These are phyloP conservation scores for Shargacucullia verbasci DNA, from an alignment of 2,888 invertebrate species.

Conservation along the genomic window DNA sequence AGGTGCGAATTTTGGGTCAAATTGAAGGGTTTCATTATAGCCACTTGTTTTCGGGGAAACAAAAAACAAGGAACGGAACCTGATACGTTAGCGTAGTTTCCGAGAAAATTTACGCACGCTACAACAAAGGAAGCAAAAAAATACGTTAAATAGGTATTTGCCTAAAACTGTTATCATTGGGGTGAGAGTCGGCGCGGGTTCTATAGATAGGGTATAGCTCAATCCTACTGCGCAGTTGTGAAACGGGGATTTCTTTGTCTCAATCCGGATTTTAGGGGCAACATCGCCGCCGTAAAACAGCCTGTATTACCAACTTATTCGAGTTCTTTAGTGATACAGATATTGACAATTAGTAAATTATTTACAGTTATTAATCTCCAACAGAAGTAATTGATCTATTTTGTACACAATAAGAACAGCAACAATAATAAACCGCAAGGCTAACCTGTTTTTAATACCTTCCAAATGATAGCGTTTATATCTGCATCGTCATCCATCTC, in stretches of 20 bases:
- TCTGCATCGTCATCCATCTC: constrained; percentile 64
- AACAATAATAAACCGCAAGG: constrained; percentile 17
- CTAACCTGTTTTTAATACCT: constrained; percentile 63
- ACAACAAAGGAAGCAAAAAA: constrained; percentile 26
- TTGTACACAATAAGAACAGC: constrained; percentile 17
- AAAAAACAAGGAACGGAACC: constrained; percentile 17
- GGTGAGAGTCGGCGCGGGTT: constrained; percentile 31
- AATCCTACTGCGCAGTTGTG: constrained; percentile 47
- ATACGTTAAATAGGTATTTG: constrained; percentile 1
- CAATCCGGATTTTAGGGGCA: constrained; percentile 24
- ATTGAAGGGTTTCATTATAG: constrained; percentile 28
- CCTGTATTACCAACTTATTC: constrained; percentile 8
- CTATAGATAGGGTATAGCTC: constrained; percentile 29
- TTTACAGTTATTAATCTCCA: constrained; percentile 12
- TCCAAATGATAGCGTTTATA: constrained; percentile 60
- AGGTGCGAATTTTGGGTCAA: constrained; percentile 5
- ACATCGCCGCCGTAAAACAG: constrained; percentile 16
- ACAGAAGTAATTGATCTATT: constrained; percentile 14
- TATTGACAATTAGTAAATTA: constrained; percentile 3
- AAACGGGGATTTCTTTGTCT: constrained; percentile 53
- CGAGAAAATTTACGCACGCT: constrained; percentile 30
- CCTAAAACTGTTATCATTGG: constrained; percentile 30
- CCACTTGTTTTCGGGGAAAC: constrained; percentile 19
- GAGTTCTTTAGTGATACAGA: constrained; percentile 5
- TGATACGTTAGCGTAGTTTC: constrained; percentile 33